A percentile compares a stretch with the other conserved stretches of the same genome.
Evolutionary conservation across 2,797 vertebrate species (phyloP).

Genomic region (Gorsachius magnificus): DNA sequence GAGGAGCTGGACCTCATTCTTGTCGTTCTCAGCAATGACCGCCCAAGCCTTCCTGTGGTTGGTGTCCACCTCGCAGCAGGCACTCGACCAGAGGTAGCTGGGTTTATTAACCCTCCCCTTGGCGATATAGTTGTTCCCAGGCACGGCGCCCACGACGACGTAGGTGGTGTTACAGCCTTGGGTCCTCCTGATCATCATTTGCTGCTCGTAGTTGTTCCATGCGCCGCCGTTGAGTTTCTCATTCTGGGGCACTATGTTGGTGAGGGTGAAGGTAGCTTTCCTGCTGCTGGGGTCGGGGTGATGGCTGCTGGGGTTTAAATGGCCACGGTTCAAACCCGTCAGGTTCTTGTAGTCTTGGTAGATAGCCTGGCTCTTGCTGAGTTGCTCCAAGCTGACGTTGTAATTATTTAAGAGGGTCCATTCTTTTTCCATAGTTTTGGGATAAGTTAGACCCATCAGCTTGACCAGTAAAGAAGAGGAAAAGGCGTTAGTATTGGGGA

Average conservation of each 20-base stretch:
- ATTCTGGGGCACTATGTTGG: slow-evolving; percentile 63
- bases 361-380: slow-evolving; percentile 35
- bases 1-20: not conserved
- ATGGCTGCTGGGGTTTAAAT: slow-evolving; percentile 57
- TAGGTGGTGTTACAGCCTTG: slow-evolving; percentile 32
- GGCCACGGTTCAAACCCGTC: slow-evolving; percentile 31
- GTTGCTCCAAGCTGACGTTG: not conserved
- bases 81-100: slow-evolving; percentile 52
- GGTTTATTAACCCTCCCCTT: slow-evolving; percentile 60
- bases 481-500: not conserved
- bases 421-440: slow-evolving; percentile 42
- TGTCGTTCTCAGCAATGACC: slow-evolving; percentile 31
- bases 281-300: not conserved
- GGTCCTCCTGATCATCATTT: not conserved
- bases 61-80: slow-evolving; percentile 38
- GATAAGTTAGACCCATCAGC: not conserved
- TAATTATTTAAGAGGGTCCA: not conserved
- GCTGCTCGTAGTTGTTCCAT: slow-evolving; percentile 62
- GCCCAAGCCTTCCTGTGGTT: slow-evolving; percentile 35
- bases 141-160: slow-evolving; percentile 7
- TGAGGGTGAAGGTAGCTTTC: slow-evolving; percentile 57
- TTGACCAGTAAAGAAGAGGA: not conserved
- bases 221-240: slow-evolving; percentile 23
- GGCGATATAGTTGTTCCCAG: slow-evolving; percentile 56
- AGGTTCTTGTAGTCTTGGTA: slow-evolving; percentile 60